Evolutionary conservation across 2,888 invertebrate species (phyloP).

Genomic region (Eurois occulta): DNA sequence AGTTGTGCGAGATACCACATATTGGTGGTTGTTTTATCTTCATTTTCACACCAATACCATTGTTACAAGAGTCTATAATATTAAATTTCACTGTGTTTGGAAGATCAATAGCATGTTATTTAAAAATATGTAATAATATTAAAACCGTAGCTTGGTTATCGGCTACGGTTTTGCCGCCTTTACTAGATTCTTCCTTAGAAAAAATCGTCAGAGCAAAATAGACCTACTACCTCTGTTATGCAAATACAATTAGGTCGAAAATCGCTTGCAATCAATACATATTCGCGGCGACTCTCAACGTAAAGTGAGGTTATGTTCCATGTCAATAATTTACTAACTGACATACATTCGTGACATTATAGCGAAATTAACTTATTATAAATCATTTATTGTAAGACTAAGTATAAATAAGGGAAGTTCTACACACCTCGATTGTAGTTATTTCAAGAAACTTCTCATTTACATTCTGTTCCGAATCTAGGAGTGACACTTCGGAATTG

Average conservation of each 20-base stretch:
- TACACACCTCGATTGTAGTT: conserved; percentile 84
- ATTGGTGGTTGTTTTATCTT: not conserved
- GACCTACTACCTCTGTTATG: not conserved
- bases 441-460: conserved; percentile 83
- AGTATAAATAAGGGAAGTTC: not conserved
- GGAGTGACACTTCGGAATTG: conserved; percentile 84
- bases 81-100: not conserved
- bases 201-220: conserved; percentile 32
- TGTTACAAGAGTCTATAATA: not conserved
- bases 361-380: conserved; percentile 9
- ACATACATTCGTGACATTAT: conserved; percentile 50
- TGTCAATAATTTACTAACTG: conserved; percentile 62
- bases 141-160: not conserved
- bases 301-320: conserved; percentile 61
- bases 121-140: not conserved
- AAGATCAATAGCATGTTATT: not conserved
- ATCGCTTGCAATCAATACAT: conserved; percentile 27
- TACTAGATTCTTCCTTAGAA: not conserved
- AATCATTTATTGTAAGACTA: not conserved
- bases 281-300: conserved; percentile 58
- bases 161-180: conserved; percentile 48
- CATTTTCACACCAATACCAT: not conserved
- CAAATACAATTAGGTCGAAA: conserved; percentile 25
- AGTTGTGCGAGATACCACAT: too few species aligned
- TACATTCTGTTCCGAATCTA: conserved; percentile 80